A percentile compares a stretch with the other conserved stretches of the same genome.
Conservation (phyloP, 1,140 invertebrate genomes). For the Halyomorpha halys region DNA sequence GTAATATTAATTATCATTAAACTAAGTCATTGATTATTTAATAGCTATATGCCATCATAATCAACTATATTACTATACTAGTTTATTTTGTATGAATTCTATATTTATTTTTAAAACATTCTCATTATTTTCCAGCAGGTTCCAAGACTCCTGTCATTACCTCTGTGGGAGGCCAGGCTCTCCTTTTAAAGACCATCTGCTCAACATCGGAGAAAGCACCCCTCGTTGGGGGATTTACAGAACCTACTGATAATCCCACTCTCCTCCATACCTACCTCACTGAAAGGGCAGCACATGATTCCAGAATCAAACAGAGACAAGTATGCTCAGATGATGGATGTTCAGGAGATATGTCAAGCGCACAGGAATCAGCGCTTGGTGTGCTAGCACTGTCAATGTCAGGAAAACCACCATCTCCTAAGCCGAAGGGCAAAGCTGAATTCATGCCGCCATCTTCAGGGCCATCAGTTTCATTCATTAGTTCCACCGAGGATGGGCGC, state of each 20-base stretch:
- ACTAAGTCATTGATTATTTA: too few species aligned
- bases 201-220: constrained; percentile 51
- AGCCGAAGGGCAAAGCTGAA: constrained; percentile 38
- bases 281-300: constrained; percentile 59
- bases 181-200: constrained; percentile 48
- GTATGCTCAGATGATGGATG: constrained; percentile 5
- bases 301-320: constrained; percentile 56
- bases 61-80: too few species aligned
- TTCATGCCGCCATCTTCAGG: constrained; percentile 40
- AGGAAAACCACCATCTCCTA: constrained; percentile 26
- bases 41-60: too few species aligned
- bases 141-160: constrained; percentile 20
- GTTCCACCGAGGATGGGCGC: constrained; percentile 56
- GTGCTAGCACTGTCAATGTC: constrained; percentile 21
- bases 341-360: constrained; percentile 1
- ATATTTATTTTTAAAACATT: too few species aligned
- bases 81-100: too few species aligned
- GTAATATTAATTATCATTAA: too few species aligned
- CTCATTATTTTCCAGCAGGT: background rate
- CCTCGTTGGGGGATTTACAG: constrained; percentile 39
- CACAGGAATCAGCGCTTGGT: constrained; percentile 27
- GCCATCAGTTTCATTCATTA: constrained; percentile 29
- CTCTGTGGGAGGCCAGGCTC: constrained; percentile 33
- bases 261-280: constrained; percentile 65
- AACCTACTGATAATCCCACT: constrained; percentile 43